A percentile compares a stretch with the other conserved stretches of the same genome.
Evolutionary conservation across 2,797 vertebrate genomes (phyloP).

Genomic region (Crossoptilon crossoptilon): DNA sequence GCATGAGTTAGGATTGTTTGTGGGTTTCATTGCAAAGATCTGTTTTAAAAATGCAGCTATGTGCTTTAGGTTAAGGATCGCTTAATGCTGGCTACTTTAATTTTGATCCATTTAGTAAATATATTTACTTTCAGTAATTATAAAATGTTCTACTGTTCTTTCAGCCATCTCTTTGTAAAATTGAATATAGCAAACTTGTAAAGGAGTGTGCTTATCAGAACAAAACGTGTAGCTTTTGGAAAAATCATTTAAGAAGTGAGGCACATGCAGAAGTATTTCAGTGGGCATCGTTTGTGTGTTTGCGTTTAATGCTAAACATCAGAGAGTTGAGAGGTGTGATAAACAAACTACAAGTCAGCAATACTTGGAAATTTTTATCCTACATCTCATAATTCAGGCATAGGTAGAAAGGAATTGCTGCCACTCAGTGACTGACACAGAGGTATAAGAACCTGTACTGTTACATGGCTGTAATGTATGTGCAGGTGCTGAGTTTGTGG

Average conservation of each 20-base stretch:
- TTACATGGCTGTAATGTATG: background rate
- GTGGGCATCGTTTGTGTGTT: background rate
- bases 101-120: background rate
- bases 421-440: slow-evolving; percentile 59
- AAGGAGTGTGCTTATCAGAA: background rate
- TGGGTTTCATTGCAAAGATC: background rate
- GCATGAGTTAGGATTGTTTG: background rate
- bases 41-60: background rate
- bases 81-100: background rate
- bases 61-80: background rate
- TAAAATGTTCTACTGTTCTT: background rate
- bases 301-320: background rate
- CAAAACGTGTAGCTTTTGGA: background rate
- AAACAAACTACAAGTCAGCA: background rate
- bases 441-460: background rate
- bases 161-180: background rate
- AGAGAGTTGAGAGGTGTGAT: background rate
- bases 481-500: background rate
- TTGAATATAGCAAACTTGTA: background rate
- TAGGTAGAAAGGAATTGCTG: slow-evolving; percentile 55
- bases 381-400: background rate
- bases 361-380: background rate
- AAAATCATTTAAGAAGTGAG: background rate
- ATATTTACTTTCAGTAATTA: background rate
- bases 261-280: background rate